These are phyloP conservation scores for Drosophila melanosoma DNA, from an alignment of 2,888 invertebrate species.

Conservation along the genomic window DNA sequence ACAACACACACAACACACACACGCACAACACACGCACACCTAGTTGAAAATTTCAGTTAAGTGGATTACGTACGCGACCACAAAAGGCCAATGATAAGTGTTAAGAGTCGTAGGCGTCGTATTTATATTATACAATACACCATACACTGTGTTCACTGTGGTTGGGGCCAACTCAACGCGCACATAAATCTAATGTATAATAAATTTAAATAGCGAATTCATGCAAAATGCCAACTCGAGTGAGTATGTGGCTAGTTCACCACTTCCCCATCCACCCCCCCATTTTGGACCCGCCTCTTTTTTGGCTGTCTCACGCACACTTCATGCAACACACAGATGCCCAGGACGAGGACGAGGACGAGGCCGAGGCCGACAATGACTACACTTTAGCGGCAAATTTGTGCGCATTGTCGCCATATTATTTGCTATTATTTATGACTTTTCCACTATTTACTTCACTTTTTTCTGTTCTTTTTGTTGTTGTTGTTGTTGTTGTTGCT, in stretches of 20 bases:
- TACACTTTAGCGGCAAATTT: slow-evolving; percentile 81
- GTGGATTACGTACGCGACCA: slow-evolving; percentile 51
- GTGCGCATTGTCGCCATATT: slow-evolving; percentile 80
- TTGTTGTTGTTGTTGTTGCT: slow-evolving; percentile 36
- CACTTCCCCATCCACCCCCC: neutral
- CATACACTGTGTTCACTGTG: neutral
- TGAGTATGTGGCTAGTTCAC: slow-evolving; percentile 37
- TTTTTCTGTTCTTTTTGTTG: slow-evolving; percentile 17
- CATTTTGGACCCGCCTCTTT: slow-evolving; percentile 1
- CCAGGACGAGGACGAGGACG: neutral
- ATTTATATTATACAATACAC: slow-evolving; percentile 3
- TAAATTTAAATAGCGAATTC: slow-evolving; percentile 80
- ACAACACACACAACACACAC: slow-evolving; percentile 6
- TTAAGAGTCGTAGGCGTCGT: slow-evolving; percentile 61
- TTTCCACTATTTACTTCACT: slow-evolving; percentile 80
- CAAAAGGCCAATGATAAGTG: slow-evolving; percentile 73
- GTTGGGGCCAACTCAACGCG: slow-evolving; percentile 72
- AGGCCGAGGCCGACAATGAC: slow-evolving; percentile 72
- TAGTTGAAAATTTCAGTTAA: slow-evolving; percentile 28
- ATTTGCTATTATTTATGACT: slow-evolving; percentile 81
- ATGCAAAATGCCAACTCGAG: slow-evolving; percentile 74
- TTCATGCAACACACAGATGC: neutral
- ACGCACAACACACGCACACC: slow-evolving; percentile 20
- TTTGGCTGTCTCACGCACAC: slow-evolving; percentile 59
- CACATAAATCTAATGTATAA: slow-evolving; percentile 80